Conservation (phyloP, 2,113 vertebrate genomes). For the Dasyurus viverrinus region DNA sequence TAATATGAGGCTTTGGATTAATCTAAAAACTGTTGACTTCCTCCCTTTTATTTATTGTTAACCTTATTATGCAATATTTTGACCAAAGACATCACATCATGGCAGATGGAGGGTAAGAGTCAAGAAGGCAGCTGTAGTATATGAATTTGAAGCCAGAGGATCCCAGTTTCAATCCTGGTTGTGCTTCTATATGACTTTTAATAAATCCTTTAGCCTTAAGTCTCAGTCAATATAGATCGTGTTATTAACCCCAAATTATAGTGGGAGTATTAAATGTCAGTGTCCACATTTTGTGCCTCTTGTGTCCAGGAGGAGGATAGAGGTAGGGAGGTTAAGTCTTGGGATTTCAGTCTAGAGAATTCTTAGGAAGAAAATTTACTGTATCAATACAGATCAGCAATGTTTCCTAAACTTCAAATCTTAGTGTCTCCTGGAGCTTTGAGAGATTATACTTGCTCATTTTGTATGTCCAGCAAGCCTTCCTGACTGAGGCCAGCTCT, state of each 20-base stretch:
- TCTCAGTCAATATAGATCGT: neutral
- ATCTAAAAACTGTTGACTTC: neutral
- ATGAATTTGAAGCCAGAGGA: neutral
- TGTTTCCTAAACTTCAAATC: neutral
- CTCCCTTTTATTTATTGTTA: neutral
- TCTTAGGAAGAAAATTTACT: neutral
- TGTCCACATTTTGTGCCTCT: neutral
- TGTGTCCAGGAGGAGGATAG: neutral
- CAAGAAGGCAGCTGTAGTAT: neutral
- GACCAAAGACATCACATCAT: neutral
- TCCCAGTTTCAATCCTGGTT: constrained; percentile 7
- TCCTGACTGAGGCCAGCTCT: neutral
- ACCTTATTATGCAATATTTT: neutral
- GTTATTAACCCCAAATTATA: neutral
- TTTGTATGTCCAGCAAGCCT: neutral
- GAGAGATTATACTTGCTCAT: neutral
- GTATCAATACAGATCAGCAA: neutral
- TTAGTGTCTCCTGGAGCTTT: neutral
- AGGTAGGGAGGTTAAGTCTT: neutral
- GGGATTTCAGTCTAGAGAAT: neutral
- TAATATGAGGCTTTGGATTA: neutral
- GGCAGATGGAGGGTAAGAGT: neutral
- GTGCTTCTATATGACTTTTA: neutral
- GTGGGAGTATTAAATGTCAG: neutral
- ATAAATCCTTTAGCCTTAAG: neutral